Base-by-base conservation (phyloP, 2,888 invertebrate genomes). In the Oxytorus armatus region DNA sequence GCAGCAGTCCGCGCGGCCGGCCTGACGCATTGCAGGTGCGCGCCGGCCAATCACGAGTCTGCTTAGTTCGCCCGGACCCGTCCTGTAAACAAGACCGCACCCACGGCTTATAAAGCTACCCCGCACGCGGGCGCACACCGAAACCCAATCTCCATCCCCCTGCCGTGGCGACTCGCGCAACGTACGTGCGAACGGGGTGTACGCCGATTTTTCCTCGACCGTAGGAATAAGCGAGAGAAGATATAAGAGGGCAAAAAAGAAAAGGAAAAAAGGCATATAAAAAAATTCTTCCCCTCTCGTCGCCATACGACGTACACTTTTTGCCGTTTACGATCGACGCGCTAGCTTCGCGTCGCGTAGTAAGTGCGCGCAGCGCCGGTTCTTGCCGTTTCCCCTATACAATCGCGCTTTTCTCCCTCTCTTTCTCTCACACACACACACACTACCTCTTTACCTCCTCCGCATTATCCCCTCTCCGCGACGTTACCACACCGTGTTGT, bases 11-110 rank as follows among this genome's bases (percentile, higher is more conserved):
- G 90, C 90, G 87, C 89, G 86, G 85, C 90, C 92, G 93, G 94
- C 96, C 93, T 95, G 95, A 95, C 96, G 96, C 96, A 96, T 95
- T 96, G 95, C 95, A 95, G 96, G 96, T 96, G 95, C 95, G 95
- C 94, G 93, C 92, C 93, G 94, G 94, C 96, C 96, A 96, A 96
- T 96, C 95, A 94, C 93, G 94, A 94, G 93, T 94, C 94, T 89
- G 92, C 90, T 92, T 90, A 91, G 91, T 91, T 90, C 89, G 91
- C 90, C 91, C 91, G 92, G 94, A 93, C 93, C 89, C 88, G 93
- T 93, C 94, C 94, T 94, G 94, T 95, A 94, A 94, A 94, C 94
- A 95, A 94, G 95, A 93, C 93, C 93, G 93, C 93, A 93, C 93
- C 93, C 92, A 81, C 85, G 81, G 81, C 89, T 93, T 94, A 94